These are phyloP conservation scores for Saturnia japonica DNA, from an alignment of 2,888 invertebrate species.

Conservation along the genomic window DNA sequence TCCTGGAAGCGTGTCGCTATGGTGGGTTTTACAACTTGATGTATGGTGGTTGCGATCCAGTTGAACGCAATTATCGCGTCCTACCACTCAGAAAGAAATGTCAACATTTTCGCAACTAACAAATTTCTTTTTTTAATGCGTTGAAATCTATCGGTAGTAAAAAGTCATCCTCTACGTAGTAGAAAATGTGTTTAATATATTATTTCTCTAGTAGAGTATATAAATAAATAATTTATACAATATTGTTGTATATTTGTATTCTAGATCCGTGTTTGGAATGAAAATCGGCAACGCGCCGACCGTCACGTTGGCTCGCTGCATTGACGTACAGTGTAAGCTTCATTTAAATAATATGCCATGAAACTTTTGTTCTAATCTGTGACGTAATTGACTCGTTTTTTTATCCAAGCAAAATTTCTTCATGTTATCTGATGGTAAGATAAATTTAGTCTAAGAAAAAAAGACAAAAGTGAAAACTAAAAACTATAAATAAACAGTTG, in stretches of 20 bases:
- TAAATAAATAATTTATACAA: background rate
- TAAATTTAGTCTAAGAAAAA: background rate
- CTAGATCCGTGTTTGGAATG: background rate
- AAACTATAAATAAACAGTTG: too few relatives aligned
- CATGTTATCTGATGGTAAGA: background rate
- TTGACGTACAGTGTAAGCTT: constrained; percentile 5
- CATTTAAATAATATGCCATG: constrained; percentile 4
- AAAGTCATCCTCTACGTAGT: background rate
- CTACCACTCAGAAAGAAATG: too few relatives aligned
- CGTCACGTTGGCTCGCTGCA: constrained; percentile 4
- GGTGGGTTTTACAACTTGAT: too few relatives aligned
- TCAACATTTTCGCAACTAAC: too few relatives aligned
- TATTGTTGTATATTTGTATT: background rate
- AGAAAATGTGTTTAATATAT: background rate
- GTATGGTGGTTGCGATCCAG: too few relatives aligned
- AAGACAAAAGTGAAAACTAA: background rate
- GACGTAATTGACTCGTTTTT: background rate
- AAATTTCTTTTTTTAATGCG: background rate
- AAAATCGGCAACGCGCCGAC: background rate
- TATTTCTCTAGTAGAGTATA: background rate
- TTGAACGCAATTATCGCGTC: too few relatives aligned
- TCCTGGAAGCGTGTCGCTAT: too few relatives aligned
- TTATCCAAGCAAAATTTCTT: background rate
- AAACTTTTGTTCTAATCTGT: background rate
- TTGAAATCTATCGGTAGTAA: background rate